phyloP scores from a whole-genome alignment of 2,113 vertebrate genomes.

The Heterocephalus glaber region DNA sequence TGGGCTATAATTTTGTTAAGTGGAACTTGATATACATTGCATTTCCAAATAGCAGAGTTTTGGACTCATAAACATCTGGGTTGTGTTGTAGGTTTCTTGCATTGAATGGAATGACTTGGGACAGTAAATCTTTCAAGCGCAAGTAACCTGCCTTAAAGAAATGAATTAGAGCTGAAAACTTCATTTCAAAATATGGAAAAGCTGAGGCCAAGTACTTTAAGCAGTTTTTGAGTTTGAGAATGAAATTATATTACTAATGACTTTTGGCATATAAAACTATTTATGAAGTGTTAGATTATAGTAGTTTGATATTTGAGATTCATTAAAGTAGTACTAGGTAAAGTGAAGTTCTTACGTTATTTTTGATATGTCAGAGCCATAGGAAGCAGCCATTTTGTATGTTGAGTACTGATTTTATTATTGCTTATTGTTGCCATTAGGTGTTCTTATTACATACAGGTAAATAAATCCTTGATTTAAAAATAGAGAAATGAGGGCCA shows the following conservation, averaged over 20 bases:
- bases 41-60: conserved; percentile 13
- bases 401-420: conserved; percentile 36
- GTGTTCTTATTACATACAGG: background rate
- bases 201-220: background rate
- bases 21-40: background rate
- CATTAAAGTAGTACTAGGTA: background rate
- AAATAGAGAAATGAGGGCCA: background rate
- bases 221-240: conserved; percentile 17
- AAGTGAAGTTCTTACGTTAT: background rate
- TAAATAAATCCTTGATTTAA: conserved; percentile 42
- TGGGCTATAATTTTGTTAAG: background rate
- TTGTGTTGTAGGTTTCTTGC: conserved; percentile 30
- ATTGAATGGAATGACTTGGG: background rate
- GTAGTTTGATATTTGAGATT: background rate
- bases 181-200: conserved; percentile 42
- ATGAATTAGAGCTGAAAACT: background rate
- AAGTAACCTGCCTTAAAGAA: conserved; percentile 5
- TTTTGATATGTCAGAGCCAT: conserved; percentile 3
- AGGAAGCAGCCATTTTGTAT: background rate
- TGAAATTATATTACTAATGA: conserved; percentile 29
- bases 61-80: background rate
- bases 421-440: background rate
- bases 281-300: background rate
- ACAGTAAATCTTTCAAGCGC: background rate
- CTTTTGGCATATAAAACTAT: background rate